Evolutionary conservation across 2,113 vertebrate species (phyloP).

Genomic region (Mesitornis unicolor): DNA sequence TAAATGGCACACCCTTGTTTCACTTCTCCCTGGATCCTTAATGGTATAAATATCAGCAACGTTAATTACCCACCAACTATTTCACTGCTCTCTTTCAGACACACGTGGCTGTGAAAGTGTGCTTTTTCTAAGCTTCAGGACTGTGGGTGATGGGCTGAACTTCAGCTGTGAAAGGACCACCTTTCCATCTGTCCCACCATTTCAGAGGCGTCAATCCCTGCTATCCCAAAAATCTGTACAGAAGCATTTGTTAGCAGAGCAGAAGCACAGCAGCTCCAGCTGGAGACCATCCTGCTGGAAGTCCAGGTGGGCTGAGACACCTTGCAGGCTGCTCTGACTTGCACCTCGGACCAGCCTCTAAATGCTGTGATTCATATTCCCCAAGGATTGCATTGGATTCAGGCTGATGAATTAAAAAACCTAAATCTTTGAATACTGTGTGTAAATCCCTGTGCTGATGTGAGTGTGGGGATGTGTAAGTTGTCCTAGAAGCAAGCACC

Average conservation of each 20-base stretch:
- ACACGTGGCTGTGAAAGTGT: neutral
- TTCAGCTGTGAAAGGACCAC: neutral
- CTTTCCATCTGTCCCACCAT: neutral
- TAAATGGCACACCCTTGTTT: neutral
- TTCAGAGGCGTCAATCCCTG: neutral
- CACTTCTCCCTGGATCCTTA: neutral
- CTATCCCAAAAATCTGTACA: neutral
- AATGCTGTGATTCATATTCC: neutral
- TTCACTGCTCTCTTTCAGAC: neutral
- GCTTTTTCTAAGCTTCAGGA: neutral
- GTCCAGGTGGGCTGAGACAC: neutral
- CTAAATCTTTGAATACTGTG: neutral
- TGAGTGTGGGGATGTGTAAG: neutral
- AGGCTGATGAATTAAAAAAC: neutral
- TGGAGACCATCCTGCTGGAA: neutral
- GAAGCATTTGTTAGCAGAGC: neutral
- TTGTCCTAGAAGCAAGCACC: neutral
- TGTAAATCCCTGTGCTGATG: neutral
- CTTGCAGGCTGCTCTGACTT: neutral
- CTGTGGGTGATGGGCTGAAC: neutral
- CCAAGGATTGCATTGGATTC: neutral
- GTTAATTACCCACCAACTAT: neutral
- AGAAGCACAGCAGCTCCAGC: neutral
- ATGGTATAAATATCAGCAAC: neutral
- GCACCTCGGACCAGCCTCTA: neutral